Evolutionary conservation across 2,797 vertebrate species (phyloP).

Genomic region (Enteromius thamalakanensis): DNA sequence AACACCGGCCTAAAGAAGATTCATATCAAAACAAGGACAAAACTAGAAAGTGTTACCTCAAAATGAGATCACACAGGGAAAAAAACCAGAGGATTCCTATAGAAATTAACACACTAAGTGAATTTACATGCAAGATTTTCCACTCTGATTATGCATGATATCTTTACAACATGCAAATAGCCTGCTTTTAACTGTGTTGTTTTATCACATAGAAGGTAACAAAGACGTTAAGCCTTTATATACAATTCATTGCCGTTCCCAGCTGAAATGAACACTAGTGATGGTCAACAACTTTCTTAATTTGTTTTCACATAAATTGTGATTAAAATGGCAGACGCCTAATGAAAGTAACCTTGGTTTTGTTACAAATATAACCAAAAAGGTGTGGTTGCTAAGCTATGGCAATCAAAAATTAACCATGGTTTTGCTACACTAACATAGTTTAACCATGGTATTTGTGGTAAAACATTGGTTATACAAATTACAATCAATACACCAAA

Average conservation of each 20-base stretch:
- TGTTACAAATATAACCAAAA: background rate
- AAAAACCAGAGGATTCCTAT: background rate
- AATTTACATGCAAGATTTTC: conserved; percentile 4
- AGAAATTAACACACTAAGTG: conserved; percentile 1
- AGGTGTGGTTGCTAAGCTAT: background rate
- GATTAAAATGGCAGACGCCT: background rate
- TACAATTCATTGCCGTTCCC: background rate
- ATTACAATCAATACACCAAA: no score
- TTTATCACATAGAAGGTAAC: background rate
- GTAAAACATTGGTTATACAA: no score
- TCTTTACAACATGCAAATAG: background rate
- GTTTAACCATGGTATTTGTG: background rate
- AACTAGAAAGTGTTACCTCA: background rate
- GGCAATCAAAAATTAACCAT: background rate
- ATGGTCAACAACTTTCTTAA: background rate
- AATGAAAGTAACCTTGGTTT: background rate
- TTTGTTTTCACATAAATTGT: background rate
- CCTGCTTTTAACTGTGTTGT: background rate
- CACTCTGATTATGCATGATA: background rate
- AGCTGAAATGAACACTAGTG: background rate
- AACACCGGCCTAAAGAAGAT: conserved; percentile 14
- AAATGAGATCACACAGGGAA: conserved; percentile 3
- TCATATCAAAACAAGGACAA: conserved; percentile 27
- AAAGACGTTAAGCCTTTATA: background rate
- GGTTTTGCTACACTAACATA: background rate